Evolutionary conservation across 2,888 invertebrate species (phyloP), one percentile per base, ranked within the genome.

Genomic region (Dicyrtoma fusca): DNA sequence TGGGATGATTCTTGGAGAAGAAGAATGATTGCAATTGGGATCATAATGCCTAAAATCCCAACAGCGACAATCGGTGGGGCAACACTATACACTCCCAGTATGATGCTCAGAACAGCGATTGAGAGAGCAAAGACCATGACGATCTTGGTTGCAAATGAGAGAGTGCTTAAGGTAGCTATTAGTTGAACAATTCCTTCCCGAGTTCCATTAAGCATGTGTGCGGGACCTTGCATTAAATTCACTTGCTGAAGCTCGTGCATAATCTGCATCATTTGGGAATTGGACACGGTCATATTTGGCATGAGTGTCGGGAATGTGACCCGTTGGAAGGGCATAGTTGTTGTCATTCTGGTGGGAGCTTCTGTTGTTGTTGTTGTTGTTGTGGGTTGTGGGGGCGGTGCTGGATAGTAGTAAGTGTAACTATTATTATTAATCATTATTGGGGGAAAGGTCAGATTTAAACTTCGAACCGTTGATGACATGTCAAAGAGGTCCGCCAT

Each of bases 21-120:
- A 5, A 70, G 45, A 0, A 70, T 51, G 25, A 70, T 62, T 0
- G 51, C 34, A 23, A 70, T 70, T 14, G 70, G 70, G 21, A 70
- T 70, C 53, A 70, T 51, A 1, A 70, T 70, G 3, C 72, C 72
- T 14, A 72, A n/a, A 45, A 72, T 66, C 23, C 72, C 72, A 10
- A 72, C 57, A 1, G 72, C 72, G 14, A 66, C 66, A 10, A 72
- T 65, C 0, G 72, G 72, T n/a, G 72, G 72, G 4, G 59, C 72
- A 2, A 72, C 13, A 19, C 57, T 65, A 25, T 65, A 71, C 42
- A 72, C 59, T 0, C 72, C 72, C 3, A 72, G 61, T 2, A 72
- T 23, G 25, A 72, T 72, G 51, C 49, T 34, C 51, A 72, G 61
- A 17, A 66, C 65, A 23, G 61, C 42, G 10, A 72, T 59, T 11